Conservation (phyloP, 2,797 vertebrate species). For the Clarias platycephalus region DNA sequence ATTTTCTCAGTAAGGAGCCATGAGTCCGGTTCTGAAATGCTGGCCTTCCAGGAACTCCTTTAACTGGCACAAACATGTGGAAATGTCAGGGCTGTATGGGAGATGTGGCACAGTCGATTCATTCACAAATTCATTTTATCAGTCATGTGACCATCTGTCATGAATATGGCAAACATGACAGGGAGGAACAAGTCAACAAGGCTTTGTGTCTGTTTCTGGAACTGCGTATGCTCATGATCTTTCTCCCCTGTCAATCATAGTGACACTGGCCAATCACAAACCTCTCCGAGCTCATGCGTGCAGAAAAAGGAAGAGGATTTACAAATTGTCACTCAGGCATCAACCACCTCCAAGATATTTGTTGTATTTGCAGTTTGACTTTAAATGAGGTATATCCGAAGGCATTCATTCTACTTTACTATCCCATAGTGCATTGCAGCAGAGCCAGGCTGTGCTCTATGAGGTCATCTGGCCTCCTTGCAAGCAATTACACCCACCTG, state of each 20-base stretch:
- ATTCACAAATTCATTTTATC: background rate
- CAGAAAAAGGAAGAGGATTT: background rate
- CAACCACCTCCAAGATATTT: background rate
- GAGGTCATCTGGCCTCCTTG: constrained; percentile 39
- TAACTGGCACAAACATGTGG: no score
- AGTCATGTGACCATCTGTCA: background rate
- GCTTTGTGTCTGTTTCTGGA: background rate
- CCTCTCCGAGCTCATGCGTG: background rate
- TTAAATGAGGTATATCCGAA: background rate
- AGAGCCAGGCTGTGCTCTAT: background rate
- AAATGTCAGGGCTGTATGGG: no score
- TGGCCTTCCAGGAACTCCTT: no score
- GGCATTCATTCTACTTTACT: background rate
- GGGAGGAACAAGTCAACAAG: background rate
- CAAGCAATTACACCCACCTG: constrained; percentile 34
- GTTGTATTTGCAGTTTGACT: background rate
- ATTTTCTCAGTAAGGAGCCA: no score
- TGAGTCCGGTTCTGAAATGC: no score
- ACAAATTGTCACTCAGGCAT: background rate
- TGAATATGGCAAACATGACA: background rate
- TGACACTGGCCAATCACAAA: background rate
- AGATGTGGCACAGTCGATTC: no score
- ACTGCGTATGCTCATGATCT: no score
- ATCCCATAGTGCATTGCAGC: constrained; percentile 19
- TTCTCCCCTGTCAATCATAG: background rate